Evolutionary conservation across 2,888 invertebrate genomes (phyloP).

Genomic region (Athetis lepigone): DNA sequence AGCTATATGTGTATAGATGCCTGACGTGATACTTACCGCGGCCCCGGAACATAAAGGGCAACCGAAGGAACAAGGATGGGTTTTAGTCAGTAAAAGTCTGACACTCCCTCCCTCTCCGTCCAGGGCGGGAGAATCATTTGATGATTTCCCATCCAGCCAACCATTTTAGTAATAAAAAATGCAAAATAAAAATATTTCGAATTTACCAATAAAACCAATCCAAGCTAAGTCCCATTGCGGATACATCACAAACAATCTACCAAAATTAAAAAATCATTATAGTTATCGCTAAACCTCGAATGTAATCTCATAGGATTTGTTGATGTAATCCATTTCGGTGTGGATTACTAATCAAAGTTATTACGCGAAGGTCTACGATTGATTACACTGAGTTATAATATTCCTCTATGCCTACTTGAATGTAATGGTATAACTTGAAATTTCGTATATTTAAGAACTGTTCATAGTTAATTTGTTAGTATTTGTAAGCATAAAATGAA

Average conservation of each 20-base stretch:
- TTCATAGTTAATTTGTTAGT: not conserved
- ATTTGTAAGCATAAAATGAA: too few species aligned
- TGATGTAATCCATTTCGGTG: slow-evolving; percentile 72
- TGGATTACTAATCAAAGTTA: slow-evolving; percentile 84
- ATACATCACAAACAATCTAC: slow-evolving; percentile 8
- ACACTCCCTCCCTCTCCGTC: too few species aligned
- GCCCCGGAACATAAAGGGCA: too few species aligned
- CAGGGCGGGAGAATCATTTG: too few species aligned
- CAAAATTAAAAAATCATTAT: slow-evolving; percentile 53
- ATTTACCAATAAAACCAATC: not conserved
- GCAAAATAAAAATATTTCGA: too few species aligned
- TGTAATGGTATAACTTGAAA: not conserved
- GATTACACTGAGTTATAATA: slow-evolving; percentile 60
- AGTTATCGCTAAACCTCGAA: slow-evolving; percentile 79
- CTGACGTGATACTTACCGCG: too few species aligned
- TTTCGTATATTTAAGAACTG: not conserved
- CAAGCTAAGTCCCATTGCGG: not conserved
- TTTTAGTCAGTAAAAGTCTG: too few species aligned
- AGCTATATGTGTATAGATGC: too few species aligned
- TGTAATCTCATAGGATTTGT: slow-evolving; percentile 81
- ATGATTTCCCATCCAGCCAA: too few species aligned
- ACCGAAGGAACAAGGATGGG: too few species aligned
- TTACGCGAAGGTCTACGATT: slow-evolving; percentile 78
- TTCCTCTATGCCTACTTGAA: not conserved
- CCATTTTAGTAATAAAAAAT: too few species aligned